Conservation (phyloP, 2,888 invertebrate species). For the Drosophila suboccidentalis region DNA sequence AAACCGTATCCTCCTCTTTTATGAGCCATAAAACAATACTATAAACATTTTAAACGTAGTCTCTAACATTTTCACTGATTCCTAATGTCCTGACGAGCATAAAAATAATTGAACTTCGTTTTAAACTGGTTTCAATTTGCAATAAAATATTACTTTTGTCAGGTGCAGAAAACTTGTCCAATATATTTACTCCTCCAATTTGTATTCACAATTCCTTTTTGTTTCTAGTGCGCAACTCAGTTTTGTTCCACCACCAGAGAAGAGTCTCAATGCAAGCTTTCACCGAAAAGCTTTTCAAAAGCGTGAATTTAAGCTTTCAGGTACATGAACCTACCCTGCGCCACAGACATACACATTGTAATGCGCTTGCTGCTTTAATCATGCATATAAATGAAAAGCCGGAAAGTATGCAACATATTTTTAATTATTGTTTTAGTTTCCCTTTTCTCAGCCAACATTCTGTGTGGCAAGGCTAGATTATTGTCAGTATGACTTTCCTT, state of each 20-base stretch:
- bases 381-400: no score
- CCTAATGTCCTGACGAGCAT: not conserved
- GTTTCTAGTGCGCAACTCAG: conserved; percentile 49
- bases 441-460: no score
- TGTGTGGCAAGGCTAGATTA: no score
- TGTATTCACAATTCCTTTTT: conserved; percentile 38
- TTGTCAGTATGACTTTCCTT: no score
- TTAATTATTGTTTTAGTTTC: no score
- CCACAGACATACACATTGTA: not conserved
- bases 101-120: not conserved
- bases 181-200: conserved; percentile 37
- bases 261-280: conserved; percentile 1
- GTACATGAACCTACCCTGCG: conserved; percentile 5
- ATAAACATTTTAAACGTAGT: not conserved
- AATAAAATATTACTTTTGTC: not conserved
- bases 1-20: conserved; percentile 27
- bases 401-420: no score
- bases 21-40: conserved; percentile 2
- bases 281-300: conserved; percentile 1
- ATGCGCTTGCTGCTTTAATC: no score
- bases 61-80: not conserved
- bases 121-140: not conserved
- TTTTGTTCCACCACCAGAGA: conserved; percentile 1
- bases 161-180: conserved; percentile 21
- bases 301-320: not conserved